These are phyloP conservation scores for Ailurus styani DNA, from an alignment of 2,113 vertebrate genomes.

Conservation along the genomic window DNA sequence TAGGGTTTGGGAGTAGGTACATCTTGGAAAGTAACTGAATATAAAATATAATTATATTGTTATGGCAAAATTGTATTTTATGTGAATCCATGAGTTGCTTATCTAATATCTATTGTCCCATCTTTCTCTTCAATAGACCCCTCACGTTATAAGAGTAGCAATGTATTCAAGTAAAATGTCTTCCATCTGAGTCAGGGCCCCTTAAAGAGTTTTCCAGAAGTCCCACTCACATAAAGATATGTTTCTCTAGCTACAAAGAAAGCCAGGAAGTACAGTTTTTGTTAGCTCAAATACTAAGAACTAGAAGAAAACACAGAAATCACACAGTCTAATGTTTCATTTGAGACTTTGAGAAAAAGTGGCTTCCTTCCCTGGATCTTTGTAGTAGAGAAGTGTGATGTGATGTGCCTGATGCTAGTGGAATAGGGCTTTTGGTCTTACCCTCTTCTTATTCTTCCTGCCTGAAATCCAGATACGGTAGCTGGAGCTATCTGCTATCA, in stretches of 20 bases:
- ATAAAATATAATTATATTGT: background rate
- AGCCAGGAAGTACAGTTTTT: background rate
- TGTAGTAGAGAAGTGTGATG: background rate
- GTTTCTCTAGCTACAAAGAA: background rate
- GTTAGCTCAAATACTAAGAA: background rate
- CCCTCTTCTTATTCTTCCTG: background rate
- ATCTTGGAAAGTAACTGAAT: background rate
- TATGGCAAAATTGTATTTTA: background rate
- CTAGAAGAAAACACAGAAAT: background rate
- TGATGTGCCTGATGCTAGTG: background rate
- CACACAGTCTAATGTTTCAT: background rate
- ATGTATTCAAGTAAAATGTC: background rate
- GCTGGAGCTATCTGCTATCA: background rate
- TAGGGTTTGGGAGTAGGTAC: background rate
- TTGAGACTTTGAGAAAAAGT: background rate
- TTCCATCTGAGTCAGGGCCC: background rate
- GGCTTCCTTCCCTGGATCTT: background rate
- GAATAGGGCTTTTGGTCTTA: background rate
- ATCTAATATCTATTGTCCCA: background rate
- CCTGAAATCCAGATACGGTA: background rate
- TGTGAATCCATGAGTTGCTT: background rate
- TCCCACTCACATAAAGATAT: background rate
- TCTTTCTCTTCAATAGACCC: background rate
- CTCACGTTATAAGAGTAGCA: background rate
- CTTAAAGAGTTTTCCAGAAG: background rate